Conservation (phyloP, 2,888 invertebrate genomes). For the Lochmaea capreae region DNA sequence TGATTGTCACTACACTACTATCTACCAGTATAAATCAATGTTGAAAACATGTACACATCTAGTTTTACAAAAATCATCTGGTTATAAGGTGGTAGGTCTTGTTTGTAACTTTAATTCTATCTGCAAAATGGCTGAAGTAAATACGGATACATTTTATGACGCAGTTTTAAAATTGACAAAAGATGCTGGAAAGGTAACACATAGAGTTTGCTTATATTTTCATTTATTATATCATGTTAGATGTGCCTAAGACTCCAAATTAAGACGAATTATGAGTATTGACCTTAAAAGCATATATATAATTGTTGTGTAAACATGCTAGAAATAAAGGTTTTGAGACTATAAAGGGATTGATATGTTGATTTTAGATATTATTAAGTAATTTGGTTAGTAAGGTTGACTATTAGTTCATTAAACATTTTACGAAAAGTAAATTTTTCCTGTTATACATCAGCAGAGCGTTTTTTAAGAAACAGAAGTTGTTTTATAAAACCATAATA, state of each 20-base stretch:
- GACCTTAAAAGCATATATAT: too few relatives aligned
- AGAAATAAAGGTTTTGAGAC: too few relatives aligned
- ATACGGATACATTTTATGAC: constrained; percentile 74
- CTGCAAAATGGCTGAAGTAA: constrained; percentile 15
- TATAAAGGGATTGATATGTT: too few relatives aligned
- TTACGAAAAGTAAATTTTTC: too few relatives aligned
- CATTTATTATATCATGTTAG: neutral
- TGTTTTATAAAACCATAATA: too few relatives aligned
- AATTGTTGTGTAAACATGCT: too few relatives aligned
- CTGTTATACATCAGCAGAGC: too few relatives aligned
- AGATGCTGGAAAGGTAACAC: constrained; percentile 74
- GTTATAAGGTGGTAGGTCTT: neutral
- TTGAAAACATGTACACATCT: neutral
- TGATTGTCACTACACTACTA: too few relatives aligned
- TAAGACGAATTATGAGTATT: neutral
- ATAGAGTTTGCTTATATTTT: neutral
- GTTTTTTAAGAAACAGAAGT: too few relatives aligned
- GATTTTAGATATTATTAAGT: too few relatives aligned
- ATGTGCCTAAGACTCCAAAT: neutral
- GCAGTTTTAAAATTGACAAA: constrained; percentile 74
- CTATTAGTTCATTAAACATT: too few relatives aligned
- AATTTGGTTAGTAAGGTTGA: too few relatives aligned
- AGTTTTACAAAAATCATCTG: neutral
- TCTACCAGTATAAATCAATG: neutral
- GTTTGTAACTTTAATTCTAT: neutral